Conservation (phyloP, 2,113 vertebrate genomes). For the Poeciliopsis turrubarensis region DNA sequence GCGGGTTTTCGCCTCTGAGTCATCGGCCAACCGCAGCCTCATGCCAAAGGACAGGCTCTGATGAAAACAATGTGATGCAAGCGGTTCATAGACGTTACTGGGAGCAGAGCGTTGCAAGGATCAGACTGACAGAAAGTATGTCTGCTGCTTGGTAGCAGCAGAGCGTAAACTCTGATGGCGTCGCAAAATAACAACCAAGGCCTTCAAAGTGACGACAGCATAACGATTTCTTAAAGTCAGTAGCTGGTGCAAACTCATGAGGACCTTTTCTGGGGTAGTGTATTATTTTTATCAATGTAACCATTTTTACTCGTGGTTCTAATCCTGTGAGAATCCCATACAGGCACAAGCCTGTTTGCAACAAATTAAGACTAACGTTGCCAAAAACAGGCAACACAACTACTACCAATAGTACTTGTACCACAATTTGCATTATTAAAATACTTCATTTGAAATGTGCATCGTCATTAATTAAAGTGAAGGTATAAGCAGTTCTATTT, state of each 20-base stretch:
- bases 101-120: constrained; percentile 40
- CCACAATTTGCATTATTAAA: too few relatives aligned
- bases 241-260: not conserved
- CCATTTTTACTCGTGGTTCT: too few relatives aligned
- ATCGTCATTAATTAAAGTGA: too few relatives aligned
- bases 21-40: constrained; percentile 37
- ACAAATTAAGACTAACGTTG: not conserved
- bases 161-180: constrained; percentile 17
- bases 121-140: constrained; percentile 37
- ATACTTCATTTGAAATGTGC: too few relatives aligned
- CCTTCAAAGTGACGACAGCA: constrained; percentile 16
- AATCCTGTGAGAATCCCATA: too few relatives aligned
- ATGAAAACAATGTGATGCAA: constrained; percentile 72
- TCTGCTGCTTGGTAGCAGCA: constrained; percentile 55
- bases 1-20: constrained; percentile 56
- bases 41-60: constrained; percentile 54
- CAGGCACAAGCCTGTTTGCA: not conserved
- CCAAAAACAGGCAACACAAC: too few relatives aligned
- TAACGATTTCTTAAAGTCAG: not conserved
- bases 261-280: not conserved
- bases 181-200: constrained; percentile 6
- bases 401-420: too few relatives aligned
- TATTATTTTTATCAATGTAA: not conserved
- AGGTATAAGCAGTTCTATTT: too few relatives aligned
- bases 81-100: constrained; percentile 46